Conservation (phyloP, 1,140 invertebrate species). For the Scaptomyza pallida region DNA sequence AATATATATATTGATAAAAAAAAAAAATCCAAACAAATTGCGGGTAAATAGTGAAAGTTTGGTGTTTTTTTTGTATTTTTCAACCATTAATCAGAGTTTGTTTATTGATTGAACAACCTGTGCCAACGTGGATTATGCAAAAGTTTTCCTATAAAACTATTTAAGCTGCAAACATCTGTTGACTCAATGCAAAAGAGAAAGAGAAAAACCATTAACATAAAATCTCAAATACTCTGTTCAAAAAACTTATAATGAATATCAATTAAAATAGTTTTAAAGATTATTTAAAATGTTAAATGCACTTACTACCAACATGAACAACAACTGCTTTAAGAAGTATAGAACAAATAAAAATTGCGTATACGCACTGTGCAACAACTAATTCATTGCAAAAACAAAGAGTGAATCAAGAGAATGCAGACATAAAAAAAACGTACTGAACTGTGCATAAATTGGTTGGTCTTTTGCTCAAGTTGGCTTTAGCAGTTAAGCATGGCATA, state of each 20-base stretch:
- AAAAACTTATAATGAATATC: too few species aligned
- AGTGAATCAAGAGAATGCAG: neutral
- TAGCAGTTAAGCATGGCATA: conserved; percentile 26
- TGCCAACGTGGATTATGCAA: conserved; percentile 5
- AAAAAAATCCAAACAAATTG: conserved; percentile 43
- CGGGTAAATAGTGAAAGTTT: conserved; percentile 27
- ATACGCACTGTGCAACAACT: conserved; percentile 31
- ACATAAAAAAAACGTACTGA: conserved; percentile 17
- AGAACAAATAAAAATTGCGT: neutral
- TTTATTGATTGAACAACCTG: conserved; percentile 23
- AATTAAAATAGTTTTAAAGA: too few species aligned
- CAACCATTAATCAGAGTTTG: conserved; percentile 27
- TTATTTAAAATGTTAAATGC: too few species aligned
- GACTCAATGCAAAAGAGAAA: neutral
- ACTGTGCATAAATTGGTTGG: conserved; percentile 29
- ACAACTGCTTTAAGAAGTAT: too few species aligned
- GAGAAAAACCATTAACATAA: neutral
- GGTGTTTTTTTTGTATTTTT: too few species aligned
- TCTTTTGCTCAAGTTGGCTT: conserved; percentile 24
- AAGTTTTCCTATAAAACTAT: conserved; percentile 26
- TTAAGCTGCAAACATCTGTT: conserved; percentile 11
- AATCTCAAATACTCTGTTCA: conserved; percentile 1
- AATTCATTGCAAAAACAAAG: conserved; percentile 1
- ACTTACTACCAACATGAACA: too few species aligned
- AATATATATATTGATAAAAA: conserved; percentile 30